Evolutionary conservation across 2,888 invertebrate genomes (phyloP).

Genomic region (Callyntrura guangdongensis): DNA sequence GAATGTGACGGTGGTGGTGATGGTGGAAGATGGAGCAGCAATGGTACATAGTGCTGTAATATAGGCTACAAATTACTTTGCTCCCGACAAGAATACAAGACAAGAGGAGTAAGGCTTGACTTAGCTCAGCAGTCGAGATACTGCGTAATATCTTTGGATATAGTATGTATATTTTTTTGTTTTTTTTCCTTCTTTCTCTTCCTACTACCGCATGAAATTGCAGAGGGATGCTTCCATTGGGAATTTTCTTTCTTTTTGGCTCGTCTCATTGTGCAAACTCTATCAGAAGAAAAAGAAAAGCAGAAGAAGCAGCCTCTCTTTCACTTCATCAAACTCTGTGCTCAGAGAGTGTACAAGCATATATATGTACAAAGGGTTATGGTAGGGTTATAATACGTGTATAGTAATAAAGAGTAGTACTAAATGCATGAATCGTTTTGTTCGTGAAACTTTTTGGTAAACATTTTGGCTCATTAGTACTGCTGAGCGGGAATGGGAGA

Average conservation of each 20-base stretch:
- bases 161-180: constrained; percentile 19
- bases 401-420: background rate
- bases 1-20: background rate
- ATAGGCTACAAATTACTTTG: constrained; percentile 43
- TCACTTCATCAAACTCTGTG: constrained; percentile 5
- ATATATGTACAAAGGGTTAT: background rate
- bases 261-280: constrained; percentile 41
- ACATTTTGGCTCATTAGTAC: constrained; percentile 68
- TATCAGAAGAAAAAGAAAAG: background rate
- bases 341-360: background rate
- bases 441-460: constrained; percentile 65
- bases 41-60: background rate
- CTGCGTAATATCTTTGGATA: background rate
- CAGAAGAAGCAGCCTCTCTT: background rate
- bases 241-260: constrained; percentile 38
- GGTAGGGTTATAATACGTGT: background rate
- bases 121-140: background rate
- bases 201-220: constrained; percentile 55
- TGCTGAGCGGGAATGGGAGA: constrained; percentile 28
- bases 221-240: constrained; percentile 46
- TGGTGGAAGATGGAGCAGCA: too few species aligned
- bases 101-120: constrained; percentile 35
- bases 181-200: constrained; percentile 34
- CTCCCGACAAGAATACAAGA: constrained; percentile 9
- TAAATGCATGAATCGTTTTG: constrained; percentile 12